phyloP scores from a whole-genome alignment of 2,113 vertebrate genomes.

The Mus spicilegus region DNA sequence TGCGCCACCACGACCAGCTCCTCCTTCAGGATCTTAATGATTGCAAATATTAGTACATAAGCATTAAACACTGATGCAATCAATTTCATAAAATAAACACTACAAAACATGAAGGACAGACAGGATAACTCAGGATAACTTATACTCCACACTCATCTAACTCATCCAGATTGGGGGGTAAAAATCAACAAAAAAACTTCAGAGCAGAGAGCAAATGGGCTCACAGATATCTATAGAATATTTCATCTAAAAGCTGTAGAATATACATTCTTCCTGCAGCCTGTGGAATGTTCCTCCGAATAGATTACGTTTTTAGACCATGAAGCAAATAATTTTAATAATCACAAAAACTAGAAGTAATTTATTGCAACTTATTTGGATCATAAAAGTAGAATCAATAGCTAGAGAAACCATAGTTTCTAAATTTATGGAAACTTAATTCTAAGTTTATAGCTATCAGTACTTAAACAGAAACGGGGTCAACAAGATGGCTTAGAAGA shows the following conservation, averaged over 20 bases:
- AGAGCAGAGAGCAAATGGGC: background rate
- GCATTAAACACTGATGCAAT: background rate
- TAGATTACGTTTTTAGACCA: background rate
- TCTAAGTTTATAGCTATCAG: background rate
- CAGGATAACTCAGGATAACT: background rate
- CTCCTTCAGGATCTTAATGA: background rate
- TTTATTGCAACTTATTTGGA: background rate
- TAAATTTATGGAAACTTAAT: background rate
- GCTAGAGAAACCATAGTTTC: background rate
- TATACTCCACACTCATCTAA: background rate
- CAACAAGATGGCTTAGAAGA: background rate
- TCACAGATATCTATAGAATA: background rate
- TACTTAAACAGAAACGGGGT: background rate
- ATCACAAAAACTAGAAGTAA: background rate
- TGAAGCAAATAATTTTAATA: background rate
- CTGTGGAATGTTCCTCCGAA: background rate
- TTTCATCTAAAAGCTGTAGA: background rate
- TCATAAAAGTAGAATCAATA: background rate
- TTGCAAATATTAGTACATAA: background rate
- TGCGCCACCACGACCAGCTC: too few relatives aligned
- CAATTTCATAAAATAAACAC: background rate
- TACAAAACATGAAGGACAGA: background rate
- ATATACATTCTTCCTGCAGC: background rate
- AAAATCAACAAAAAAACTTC: background rate
- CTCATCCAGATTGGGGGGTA: background rate